Conservation (phyloP, 2,888 invertebrate species). For the Hemistola chrysoprasaria region DNA sequence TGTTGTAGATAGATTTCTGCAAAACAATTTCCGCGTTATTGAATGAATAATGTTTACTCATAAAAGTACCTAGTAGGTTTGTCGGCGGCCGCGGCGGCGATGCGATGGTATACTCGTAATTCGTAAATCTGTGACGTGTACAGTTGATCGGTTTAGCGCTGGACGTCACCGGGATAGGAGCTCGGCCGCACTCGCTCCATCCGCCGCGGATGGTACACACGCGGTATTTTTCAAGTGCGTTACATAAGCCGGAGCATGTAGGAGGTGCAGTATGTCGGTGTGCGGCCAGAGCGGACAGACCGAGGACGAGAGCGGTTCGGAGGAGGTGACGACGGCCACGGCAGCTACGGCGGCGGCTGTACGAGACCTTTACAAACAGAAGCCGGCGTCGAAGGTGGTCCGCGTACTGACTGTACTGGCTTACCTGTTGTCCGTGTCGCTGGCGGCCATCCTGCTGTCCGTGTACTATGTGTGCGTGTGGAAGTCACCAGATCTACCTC, state of each 20-base stretch:
- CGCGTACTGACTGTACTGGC: conserved; percentile 90
- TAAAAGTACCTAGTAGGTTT: conserved; percentile 33
- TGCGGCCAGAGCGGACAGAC: conserved; percentile 58
- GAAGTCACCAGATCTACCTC: conserved; percentile 84
- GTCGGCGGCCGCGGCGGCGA: conserved; percentile 23
- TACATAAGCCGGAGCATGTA: conserved; percentile 43
- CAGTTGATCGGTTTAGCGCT: conserved; percentile 63
- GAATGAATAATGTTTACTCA: conserved; percentile 37
- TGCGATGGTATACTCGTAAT: conserved; percentile 38
- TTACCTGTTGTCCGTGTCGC: conserved; percentile 92
- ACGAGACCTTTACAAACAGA: conserved; percentile 64
- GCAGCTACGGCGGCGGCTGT: conserved; percentile 39
- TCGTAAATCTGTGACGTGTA: conserved; percentile 65
- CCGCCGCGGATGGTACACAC: conserved; percentile 57
- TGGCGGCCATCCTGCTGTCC: conserved; percentile 90
- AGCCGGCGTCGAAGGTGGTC: conserved; percentile 69
- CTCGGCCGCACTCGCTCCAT: conserved; percentile 38
- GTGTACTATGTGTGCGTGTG: conserved; percentile 92
- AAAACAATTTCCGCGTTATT: conserved; percentile 34
- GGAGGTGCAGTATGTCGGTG: conserved; percentile 58
- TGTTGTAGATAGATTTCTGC: conserved; percentile 23
- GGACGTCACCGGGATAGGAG: conserved; percentile 33
- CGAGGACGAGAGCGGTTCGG: conserved; percentile 58
- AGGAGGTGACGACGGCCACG: conserved; percentile 46
- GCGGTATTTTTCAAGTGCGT: conserved; percentile 38